Evolutionary conservation across 2,113 vertebrate species (phyloP).

Genomic region (Willisornis vidua): DNA sequence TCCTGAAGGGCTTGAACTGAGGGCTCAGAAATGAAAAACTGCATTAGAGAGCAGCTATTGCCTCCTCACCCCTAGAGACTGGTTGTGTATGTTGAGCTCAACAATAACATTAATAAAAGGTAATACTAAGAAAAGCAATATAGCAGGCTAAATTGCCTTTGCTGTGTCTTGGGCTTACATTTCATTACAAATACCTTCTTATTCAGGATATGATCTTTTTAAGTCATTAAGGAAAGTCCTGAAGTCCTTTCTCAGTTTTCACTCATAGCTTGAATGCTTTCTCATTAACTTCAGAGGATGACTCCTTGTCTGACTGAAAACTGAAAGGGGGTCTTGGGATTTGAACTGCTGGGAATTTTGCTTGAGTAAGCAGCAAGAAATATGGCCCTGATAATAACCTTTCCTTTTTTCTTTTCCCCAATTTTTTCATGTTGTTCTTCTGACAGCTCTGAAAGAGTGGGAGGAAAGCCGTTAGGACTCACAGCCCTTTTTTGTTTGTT

Average conservation of each 20-base stretch:
- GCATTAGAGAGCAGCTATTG: slow-evolving; percentile 23
- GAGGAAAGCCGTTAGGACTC: slow-evolving; percentile 16
- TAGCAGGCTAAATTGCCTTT: slow-evolving; percentile 35
- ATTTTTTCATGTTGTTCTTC: slow-evolving; percentile 18
- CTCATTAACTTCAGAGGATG: slow-evolving; percentile 24
- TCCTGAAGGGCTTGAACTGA: slow-evolving; percentile 46
- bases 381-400: slow-evolving; percentile 3
- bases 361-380: slow-evolving; percentile 40
- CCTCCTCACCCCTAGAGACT: not conserved
- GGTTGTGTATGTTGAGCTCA: not conserved
- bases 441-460: slow-evolving; percentile 39
- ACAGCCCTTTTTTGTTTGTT: slow-evolving; percentile 11
- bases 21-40: slow-evolving; percentile 36
- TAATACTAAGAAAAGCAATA: slow-evolving; percentile 47
- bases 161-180: not conserved
- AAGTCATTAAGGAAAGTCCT: slow-evolving; percentile 32
- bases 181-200: slow-evolving; percentile 32
- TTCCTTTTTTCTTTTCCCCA: not conserved
- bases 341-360: slow-evolving; percentile 35
- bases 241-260: slow-evolving; percentile 37
- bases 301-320: slow-evolving; percentile 31
- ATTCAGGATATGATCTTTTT: not conserved
- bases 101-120: slow-evolving; percentile 16
- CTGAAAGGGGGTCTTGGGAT: slow-evolving; percentile 18
- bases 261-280: not conserved